These are phyloP conservation scores for Hetaerina americana DNA, from an alignment of 1,140 invertebrate genomes.

Conservation along the genomic window DNA sequence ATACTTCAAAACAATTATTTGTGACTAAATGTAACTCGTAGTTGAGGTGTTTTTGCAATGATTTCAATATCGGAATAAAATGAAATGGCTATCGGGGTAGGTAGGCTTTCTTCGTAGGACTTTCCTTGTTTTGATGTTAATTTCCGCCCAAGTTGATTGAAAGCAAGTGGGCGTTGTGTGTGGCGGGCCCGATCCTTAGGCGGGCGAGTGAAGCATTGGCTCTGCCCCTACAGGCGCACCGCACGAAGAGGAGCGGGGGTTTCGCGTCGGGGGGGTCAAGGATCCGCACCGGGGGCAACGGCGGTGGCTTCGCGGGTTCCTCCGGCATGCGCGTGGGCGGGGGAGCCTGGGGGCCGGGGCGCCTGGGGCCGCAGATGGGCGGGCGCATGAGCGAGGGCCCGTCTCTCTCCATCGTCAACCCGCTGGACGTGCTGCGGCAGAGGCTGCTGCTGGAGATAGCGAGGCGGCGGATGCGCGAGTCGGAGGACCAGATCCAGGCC, in stretches of 20 bases:
- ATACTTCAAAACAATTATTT: no score
- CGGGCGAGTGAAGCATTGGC: no score
- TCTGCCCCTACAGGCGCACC: no score
- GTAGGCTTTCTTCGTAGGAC: no score
- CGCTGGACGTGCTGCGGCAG: constrained; percentile 60
- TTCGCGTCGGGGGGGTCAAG: neutral
- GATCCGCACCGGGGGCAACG: neutral
- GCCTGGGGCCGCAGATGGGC: neutral
- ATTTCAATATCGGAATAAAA: no score
- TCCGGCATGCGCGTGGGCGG: neutral
- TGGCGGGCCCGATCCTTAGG: no score
- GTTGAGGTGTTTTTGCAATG: no score
- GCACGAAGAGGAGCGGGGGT: neutral
- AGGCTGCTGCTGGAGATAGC: constrained; percentile 58
- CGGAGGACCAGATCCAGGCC: constrained; percentile 38
- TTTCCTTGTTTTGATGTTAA: no score
- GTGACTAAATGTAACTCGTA: no score
- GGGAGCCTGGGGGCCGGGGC: neutral
- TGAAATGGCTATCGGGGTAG: no score
- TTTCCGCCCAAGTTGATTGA: no score
- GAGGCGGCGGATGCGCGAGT: constrained; percentile 52
- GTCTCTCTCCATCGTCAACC: constrained; percentile 62
- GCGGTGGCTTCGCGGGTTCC: neutral
- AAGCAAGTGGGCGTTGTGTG: no score
- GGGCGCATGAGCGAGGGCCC: constrained; percentile 26